Evolutionary conservation across 2,888 invertebrate species (phyloP).

Genomic region (Tachina grossa): DNA sequence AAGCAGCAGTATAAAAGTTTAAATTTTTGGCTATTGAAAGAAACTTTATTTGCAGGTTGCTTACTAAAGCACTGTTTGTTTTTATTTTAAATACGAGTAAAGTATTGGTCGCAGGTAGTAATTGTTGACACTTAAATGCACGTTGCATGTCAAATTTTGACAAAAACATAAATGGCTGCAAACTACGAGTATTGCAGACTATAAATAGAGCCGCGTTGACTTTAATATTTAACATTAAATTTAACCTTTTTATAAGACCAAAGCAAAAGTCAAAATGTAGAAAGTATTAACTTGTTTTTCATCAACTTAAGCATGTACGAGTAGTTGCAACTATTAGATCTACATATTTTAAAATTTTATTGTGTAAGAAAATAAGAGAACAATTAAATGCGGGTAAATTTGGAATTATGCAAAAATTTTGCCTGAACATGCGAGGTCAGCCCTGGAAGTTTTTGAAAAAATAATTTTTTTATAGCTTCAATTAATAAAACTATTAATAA

Average conservation of each 20-base stretch:
- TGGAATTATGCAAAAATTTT: constrained; percentile 8
- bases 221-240: constrained; percentile 32
- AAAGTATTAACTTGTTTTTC: constrained; percentile 26
- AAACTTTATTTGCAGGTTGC: background rate
- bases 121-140: constrained; percentile 81
- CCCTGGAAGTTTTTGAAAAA: no score
- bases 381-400: constrained; percentile 38
- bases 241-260: constrained; percentile 62
- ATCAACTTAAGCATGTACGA: constrained; percentile 1
- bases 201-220: constrained; percentile 11
- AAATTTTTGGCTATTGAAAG: constrained; percentile 41
- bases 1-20: constrained; percentile 22
- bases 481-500: no score
- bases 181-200: background rate
- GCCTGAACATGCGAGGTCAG: background rate
- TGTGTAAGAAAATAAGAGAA: background rate
- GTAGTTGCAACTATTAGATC: constrained; percentile 34
- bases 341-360: constrained; percentile 13
- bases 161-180: constrained; percentile 71
- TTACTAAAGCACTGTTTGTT: background rate
- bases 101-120: constrained; percentile 74
- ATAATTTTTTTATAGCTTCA: no score
- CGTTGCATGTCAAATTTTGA: constrained; percentile 79
- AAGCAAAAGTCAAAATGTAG: constrained; percentile 36
- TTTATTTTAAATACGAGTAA: constrained; percentile 27